phyloP scores from a whole-genome alignment of 2,888 invertebrate species.

The Zaprionus obscuricornis region DNA sequence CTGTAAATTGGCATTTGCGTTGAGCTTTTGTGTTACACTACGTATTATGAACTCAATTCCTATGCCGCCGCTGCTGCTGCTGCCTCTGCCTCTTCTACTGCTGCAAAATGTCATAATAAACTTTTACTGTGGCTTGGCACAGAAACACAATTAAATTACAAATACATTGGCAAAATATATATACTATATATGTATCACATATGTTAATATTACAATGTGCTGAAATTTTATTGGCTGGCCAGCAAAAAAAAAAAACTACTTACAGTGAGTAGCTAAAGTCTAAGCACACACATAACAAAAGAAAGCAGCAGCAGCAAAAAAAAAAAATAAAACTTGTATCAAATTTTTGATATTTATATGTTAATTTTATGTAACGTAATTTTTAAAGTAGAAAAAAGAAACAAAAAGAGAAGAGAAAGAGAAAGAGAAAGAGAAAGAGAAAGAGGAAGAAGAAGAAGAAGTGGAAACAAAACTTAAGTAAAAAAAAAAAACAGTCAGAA shows the following conservation, averaged over 20 bases:
- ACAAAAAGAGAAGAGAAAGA: slow-evolving; percentile 9
- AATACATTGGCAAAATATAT: slow-evolving; percentile 22
- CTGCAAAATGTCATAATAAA: too few species aligned
- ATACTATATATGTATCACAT: neutral
- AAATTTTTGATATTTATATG: too few species aligned
- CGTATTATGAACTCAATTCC: slow-evolving; percentile 69
- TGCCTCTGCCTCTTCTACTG: too few species aligned
- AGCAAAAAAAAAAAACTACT: too few species aligned
- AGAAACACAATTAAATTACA: slow-evolving; percentile 67
- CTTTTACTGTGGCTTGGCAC: slow-evolving; percentile 30
- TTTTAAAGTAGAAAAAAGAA: too few species aligned
- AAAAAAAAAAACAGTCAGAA: neutral
- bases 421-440: slow-evolving; percentile 23
- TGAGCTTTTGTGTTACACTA: too few species aligned
- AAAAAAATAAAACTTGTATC: slow-evolving; percentile 69
- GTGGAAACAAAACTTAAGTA: too few species aligned
- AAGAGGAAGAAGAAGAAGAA: slow-evolving; percentile 4
- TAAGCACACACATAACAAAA: too few species aligned
- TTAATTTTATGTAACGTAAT: slow-evolving; percentile 48
- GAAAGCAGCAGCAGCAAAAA: too few species aligned
- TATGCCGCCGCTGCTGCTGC: neutral
- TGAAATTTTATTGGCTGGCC: neutral
- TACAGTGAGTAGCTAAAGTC: too few species aligned
- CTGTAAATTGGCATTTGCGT: slow-evolving; percentile 47
- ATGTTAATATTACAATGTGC: slow-evolving; percentile 18